phyloP scores from a whole-genome alignment of 2,888 invertebrate species.

The Cepaea hortensis region DNA sequence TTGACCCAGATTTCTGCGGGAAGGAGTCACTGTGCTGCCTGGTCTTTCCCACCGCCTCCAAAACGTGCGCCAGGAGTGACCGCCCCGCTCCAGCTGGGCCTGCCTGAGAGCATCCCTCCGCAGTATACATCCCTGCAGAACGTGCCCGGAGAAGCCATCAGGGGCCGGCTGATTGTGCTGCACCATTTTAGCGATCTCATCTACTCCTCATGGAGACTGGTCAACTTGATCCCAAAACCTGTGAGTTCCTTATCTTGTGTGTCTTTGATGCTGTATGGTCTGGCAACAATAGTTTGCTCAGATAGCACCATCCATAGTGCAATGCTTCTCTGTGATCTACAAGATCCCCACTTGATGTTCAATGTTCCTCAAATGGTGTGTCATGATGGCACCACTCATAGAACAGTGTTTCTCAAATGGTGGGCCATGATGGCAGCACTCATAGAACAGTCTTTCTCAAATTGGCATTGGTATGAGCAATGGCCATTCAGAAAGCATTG shows the following conservation, averaged over 20 bases:
- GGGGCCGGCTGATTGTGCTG: slow-evolving; percentile 80
- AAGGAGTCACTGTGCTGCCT: slow-evolving; percentile 82
- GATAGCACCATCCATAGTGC: too few species aligned
- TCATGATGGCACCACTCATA: too few species aligned
- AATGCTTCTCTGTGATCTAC: too few species aligned
- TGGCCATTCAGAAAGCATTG: too few species aligned
- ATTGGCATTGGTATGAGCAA: too few species aligned
- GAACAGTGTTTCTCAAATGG: too few species aligned
- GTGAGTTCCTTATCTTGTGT: slow-evolving; percentile 51
- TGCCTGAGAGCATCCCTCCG: slow-evolving; percentile 79
- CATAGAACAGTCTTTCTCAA: too few species aligned
- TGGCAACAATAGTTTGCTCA: too few species aligned
- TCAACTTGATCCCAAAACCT: slow-evolving; percentile 64
- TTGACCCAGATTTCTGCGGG: slow-evolving; percentile 80
- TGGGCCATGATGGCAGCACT: too few species aligned
- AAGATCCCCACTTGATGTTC: too few species aligned
- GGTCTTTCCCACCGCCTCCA: slow-evolving; percentile 79
- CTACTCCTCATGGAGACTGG: slow-evolving; percentile 79
- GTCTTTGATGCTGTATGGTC: background rate
- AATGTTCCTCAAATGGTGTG: too few species aligned
- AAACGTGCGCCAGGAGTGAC: slow-evolving; percentile 78
- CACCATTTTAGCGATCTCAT: slow-evolving; percentile 82
- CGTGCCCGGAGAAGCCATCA: slow-evolving; percentile 78
- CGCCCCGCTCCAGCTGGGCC: slow-evolving; percentile 78
- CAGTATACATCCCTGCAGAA: slow-evolving; percentile 80